A percentile compares a stretch with the other conserved stretches of the same genome.
These are phyloP conservation scores for Myripristis murdjan DNA, from an alignment of 2,797 vertebrate species.

Conservation along the genomic window DNA sequence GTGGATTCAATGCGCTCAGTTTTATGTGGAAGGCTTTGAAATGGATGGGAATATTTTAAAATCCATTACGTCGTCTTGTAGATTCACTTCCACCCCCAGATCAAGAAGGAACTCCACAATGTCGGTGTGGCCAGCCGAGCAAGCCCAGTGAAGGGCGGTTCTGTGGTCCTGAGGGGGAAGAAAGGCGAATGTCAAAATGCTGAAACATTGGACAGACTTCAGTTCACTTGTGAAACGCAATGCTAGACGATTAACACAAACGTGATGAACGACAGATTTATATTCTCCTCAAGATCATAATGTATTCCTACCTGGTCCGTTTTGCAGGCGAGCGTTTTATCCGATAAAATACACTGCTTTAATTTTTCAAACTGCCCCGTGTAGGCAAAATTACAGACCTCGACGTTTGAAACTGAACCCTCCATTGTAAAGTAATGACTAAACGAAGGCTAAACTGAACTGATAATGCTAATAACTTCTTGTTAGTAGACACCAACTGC, in stretches of 20 bases:
- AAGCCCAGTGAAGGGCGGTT: conserved; percentile 96
- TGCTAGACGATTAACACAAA: neutral
- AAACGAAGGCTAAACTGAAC: neutral
- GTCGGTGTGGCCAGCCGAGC: conserved; percentile 92
- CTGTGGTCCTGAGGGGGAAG: conserved; percentile 85
- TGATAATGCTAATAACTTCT: accelerated
- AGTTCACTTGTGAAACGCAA: too few species aligned
- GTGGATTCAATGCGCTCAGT: too few species aligned
- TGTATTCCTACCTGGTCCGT: conserved; percentile 92
- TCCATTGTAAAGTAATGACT: conserved; percentile 78
- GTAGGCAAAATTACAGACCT: conserved; percentile 93
- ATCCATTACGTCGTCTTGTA: conserved; percentile 92
- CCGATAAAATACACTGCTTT: conserved; percentile 84
- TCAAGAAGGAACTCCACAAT: conserved; percentile 91
- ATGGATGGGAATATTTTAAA: neutral
- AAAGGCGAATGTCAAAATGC: too few species aligned
- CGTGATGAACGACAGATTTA: neutral
- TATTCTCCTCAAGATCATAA: conserved; percentile 7
- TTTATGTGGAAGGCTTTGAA: neutral
- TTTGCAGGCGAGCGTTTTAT: conserved; percentile 89
- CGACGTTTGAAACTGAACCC: conserved; percentile 89
- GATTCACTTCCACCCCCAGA: conserved; percentile 91
- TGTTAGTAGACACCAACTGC: too few species aligned
- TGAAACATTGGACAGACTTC: too few species aligned
- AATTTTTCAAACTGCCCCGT: conserved; percentile 90